Conservation (phyloP, 2,113 vertebrate genomes). For the Xyrauchen texanus region DNA sequence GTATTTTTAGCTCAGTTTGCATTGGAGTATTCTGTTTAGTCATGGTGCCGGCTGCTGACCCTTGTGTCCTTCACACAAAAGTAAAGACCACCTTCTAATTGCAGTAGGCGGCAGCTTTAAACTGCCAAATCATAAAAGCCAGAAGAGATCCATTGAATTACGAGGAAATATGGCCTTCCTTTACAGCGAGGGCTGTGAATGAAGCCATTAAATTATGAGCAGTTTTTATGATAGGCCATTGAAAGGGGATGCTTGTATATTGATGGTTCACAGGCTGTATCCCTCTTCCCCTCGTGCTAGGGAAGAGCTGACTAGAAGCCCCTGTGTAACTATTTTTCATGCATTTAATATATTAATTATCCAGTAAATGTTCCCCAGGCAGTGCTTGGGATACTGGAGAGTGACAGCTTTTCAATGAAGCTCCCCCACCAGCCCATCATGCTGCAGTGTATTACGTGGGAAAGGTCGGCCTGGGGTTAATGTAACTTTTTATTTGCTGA, state of each 20-base stretch:
- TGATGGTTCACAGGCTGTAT: constrained; percentile 98
- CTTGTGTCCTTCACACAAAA: constrained; percentile 77
- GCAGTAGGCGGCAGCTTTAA: constrained; percentile 68
- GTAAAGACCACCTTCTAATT: constrained; percentile 76
- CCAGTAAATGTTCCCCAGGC: constrained; percentile 98
- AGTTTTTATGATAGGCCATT: constrained; percentile 99
- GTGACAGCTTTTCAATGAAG: constrained; percentile 94
- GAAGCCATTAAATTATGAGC: constrained; percentile 99
- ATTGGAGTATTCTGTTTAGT: constrained; percentile 50
- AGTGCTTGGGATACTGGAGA: constrained; percentile 93
- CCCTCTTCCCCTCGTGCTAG: constrained; percentile 80
- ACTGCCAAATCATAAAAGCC: constrained; percentile 79
- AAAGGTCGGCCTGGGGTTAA: constrained; percentile 98
- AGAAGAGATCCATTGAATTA: constrained; percentile 75
- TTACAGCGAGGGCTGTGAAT: constrained; percentile 98
- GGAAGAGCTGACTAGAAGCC: constrained; percentile 80
- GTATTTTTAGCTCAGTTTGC: constrained; percentile 48
- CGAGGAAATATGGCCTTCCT: constrained; percentile 97
- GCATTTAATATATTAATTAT: constrained; percentile 99
- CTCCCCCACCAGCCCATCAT: constrained; percentile 89
- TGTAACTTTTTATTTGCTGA: constrained; percentile 99
- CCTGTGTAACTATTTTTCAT: constrained; percentile 99
- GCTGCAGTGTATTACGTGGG: constrained; percentile 96
- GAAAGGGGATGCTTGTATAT: constrained; percentile 97
- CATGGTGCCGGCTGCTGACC: constrained; percentile 60